These are phyloP conservation scores for Halichoerus grypus DNA, from an alignment of 2,113 vertebrate genomes.

Conservation along the genomic window DNA sequence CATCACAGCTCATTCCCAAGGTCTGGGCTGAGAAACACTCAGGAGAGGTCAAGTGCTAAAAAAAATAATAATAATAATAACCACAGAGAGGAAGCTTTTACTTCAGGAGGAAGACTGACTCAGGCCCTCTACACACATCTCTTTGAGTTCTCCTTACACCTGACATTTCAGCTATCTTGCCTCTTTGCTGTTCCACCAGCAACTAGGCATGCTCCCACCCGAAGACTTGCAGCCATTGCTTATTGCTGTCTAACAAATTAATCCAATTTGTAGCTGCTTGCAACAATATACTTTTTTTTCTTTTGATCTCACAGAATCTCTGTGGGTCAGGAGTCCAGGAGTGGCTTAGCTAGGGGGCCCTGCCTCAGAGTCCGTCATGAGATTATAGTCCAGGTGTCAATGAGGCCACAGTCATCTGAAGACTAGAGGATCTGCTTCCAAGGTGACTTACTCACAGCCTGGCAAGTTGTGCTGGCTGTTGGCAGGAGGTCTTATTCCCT, in stretches of 20 bases:
- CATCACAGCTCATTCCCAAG: slow-evolving; percentile 66
- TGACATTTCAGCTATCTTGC: not conserved
- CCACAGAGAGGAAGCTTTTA: slow-evolving; percentile 49
- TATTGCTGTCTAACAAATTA: not conserved
- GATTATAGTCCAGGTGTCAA: not conserved
- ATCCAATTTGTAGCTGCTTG: not conserved
- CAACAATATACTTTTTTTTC: not conserved
- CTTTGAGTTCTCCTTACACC: not conserved
- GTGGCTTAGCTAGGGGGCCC: not conserved
- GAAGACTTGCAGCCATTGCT: not conserved
- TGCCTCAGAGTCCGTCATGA: not conserved
- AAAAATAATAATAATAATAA: slow-evolving; percentile 47
- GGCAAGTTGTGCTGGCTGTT: not conserved
- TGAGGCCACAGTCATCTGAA: not conserved
- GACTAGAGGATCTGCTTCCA: not conserved
- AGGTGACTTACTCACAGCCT: not conserved
- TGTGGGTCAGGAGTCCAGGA: not conserved
- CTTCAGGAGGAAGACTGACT: slow-evolving; percentile 54
- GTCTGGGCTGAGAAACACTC: slow-evolving; percentile 70
- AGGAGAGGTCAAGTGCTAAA: slow-evolving; percentile 56
- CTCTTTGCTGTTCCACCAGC: not conserved
- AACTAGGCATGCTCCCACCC: not conserved
- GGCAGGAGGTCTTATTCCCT: not conserved
- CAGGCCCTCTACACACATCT: not conserved
- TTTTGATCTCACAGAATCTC: not conserved